A percentile compares a stretch with the other conserved stretches of the same genome.
These are phyloP conservation scores for Abrostola triplasia DNA, from an alignment of 2,888 invertebrate genomes.

Conservation along the genomic window DNA sequence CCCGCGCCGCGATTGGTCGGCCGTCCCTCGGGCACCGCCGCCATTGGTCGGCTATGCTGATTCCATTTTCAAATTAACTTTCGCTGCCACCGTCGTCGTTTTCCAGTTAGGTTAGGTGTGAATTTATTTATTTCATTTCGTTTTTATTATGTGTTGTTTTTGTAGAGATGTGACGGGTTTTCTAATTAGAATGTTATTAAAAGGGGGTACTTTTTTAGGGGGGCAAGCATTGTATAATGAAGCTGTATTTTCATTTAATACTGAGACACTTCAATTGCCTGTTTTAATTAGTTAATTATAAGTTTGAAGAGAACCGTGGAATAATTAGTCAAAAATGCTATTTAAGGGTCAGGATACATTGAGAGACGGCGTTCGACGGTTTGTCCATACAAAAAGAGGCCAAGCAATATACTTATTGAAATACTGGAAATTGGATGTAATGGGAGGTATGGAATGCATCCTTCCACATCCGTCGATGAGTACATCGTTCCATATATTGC, in stretches of 20 bases:
- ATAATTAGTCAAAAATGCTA: background rate
- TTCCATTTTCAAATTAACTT: conserved; percentile 89
- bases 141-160: conserved; percentile 66
- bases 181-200: background rate
- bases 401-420: too few species aligned
- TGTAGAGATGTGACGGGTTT: conserved; percentile 50
- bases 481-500: too few species aligned
- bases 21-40: conserved; percentile 73
- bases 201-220: background rate
- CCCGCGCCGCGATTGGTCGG: conserved; percentile 76
- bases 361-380: too few species aligned
- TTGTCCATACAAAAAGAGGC: too few species aligned
- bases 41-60: conserved; percentile 83
- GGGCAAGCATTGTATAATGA: background rate
- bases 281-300: too few species aligned
- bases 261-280: background rate
- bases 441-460: too few species aligned
- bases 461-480: too few species aligned
- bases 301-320: background rate
- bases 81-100: conserved; percentile 81
- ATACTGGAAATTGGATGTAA: too few species aligned
- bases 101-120: conserved; percentile 74
- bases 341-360: too few species aligned
- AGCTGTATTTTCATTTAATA: background rate
- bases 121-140: conserved; percentile 78